Percentiles rank a stretch among this genome's conserved stretches.
Conservation (phyloP, 2,113 vertebrate species). For the Larimichthys crocea region DNA sequence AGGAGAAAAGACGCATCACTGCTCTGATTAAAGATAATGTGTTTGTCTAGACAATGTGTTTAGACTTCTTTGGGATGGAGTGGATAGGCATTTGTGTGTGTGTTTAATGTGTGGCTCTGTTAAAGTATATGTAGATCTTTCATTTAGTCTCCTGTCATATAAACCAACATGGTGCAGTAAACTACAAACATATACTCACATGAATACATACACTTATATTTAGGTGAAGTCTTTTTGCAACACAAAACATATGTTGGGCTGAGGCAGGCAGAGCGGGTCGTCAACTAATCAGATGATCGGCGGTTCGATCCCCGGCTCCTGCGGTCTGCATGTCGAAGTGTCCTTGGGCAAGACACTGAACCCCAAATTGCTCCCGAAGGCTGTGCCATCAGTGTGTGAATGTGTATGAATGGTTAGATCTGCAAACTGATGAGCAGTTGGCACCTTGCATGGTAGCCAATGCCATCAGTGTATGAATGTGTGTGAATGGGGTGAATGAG, state of each 20-base stretch:
- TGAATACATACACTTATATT: slow-evolving; percentile 4
- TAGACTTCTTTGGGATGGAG: slow-evolving; percentile 34
- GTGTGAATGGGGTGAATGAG: too few species aligned
- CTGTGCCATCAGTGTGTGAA: too few species aligned
- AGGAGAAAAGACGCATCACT: slow-evolving; percentile 69
- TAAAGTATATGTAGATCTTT: slow-evolving; percentile 5
- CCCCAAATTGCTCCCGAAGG: too few species aligned
- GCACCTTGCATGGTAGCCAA: too few species aligned
- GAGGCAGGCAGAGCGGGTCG: too few species aligned
- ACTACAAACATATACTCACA: neutral
- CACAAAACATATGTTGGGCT: neutral
- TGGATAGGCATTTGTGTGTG: slow-evolving; percentile 19
- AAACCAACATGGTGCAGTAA: slow-evolving; percentile 19
- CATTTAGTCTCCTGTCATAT: slow-evolving; percentile 4
- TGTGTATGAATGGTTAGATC: too few species aligned
- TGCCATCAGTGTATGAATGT: too few species aligned
- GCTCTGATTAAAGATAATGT: slow-evolving; percentile 73
- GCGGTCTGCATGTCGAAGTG: too few species aligned
- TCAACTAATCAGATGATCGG: too few species aligned
- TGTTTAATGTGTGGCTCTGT: slow-evolving; percentile 28
- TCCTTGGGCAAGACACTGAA: too few species aligned
- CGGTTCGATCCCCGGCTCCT: too few species aligned
- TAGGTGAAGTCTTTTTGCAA: neutral
- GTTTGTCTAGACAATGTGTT: slow-evolving; percentile 65
- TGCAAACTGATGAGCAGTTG: too few species aligned